Conservation (phyloP, 2,888 invertebrate genomes). For the Eustalomyia histrio region DNA sequence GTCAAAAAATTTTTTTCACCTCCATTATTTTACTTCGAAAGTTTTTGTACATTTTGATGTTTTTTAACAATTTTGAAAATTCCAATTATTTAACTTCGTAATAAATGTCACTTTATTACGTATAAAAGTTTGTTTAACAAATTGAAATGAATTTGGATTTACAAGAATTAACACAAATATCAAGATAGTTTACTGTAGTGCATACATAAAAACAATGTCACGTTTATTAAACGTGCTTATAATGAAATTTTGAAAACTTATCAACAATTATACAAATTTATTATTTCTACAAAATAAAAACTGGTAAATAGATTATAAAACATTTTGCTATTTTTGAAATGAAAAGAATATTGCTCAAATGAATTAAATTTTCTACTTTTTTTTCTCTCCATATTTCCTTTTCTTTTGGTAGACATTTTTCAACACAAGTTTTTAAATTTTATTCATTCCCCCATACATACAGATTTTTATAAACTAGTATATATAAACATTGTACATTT, state of each 20-base stretch:
- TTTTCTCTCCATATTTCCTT: background rate
- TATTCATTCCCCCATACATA: background rate
- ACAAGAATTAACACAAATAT: conserved; percentile 17
- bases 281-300: background rate
- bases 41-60: too few species aligned
- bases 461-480: background rate
- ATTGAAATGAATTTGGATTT: conserved; percentile 22
- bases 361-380: background rate
- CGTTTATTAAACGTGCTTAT: conserved; percentile 16
- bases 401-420: background rate
- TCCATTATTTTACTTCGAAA: too few species aligned
- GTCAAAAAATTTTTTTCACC: too few species aligned
- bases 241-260: background rate
- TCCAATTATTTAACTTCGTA: too few species aligned
- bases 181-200: background rate
- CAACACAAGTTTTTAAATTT: background rate
- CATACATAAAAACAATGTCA: conserved; percentile 25
- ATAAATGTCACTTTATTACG: too few species aligned
- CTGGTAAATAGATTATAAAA: background rate
- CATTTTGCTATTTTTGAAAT: background rate
- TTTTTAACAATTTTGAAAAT: too few species aligned
- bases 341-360: background rate
- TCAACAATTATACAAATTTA: background rate
- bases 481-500: background rate
- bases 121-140: background rate